phyloP scores from a whole-genome alignment of 2,113 vertebrate species.

The Melierax canorus region DNA sequence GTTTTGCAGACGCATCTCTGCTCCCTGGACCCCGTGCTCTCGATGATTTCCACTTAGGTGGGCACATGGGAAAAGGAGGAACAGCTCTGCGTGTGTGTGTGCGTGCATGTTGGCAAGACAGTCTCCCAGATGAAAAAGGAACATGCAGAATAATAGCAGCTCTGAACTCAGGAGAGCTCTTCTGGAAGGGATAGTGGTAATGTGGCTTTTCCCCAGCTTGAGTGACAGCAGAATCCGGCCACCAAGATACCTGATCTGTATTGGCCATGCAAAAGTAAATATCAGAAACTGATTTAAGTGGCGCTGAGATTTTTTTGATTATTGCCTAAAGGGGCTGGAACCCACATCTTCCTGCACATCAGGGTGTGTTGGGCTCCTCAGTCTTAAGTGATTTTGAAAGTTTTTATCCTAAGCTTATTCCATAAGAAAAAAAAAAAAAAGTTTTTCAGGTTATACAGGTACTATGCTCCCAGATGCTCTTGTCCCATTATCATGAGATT shows the following conservation, averaged over 20 bases:
- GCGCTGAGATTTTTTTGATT: neutral
- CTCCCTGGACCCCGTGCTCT: neutral
- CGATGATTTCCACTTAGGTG: neutral
- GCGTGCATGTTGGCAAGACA: neutral
- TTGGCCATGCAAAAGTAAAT: neutral
- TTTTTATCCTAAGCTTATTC: neutral
- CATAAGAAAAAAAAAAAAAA: neutral
- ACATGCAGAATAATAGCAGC: neutral
- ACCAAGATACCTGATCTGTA: neutral
- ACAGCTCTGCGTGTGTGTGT: neutral
- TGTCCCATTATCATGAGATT: neutral
- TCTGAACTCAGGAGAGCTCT: neutral
- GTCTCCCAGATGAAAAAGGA: neutral
- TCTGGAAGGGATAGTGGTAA: neutral
- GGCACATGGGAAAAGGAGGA: neutral
- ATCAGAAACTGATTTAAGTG: neutral
- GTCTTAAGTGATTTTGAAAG: neutral
- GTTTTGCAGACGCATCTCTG: neutral
- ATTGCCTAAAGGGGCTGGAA: neutral
- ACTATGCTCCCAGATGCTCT: neutral
- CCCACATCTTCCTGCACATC: neutral
- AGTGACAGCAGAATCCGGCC: neutral
- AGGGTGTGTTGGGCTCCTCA: neutral
- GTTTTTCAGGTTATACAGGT: neutral
- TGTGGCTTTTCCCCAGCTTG: neutral